phyloP scores from a whole-genome alignment of 2,888 invertebrate genomes.

The Anorthoa munda region DNA sequence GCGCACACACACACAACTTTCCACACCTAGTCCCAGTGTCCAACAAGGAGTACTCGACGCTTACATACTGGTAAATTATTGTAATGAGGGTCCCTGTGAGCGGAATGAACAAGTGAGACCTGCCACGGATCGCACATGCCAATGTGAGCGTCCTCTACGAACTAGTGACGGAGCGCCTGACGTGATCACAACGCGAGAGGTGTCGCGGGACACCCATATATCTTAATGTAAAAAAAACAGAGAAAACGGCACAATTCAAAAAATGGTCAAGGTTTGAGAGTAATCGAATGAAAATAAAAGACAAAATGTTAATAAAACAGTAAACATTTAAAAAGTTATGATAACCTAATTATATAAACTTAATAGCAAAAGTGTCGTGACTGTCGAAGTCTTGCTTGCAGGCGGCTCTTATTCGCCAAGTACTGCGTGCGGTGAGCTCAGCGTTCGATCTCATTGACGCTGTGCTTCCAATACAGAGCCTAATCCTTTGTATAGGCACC shows the following conservation, averaged over 20 bases:
- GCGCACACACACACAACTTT: neutral
- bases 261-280: no score
- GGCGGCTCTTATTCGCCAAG: neutral
- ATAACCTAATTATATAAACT: no score
- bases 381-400: no score
- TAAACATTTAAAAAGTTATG: no score
- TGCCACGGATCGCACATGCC: neutral
- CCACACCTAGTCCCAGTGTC: neutral
- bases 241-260: no score
- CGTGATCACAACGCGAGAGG: neutral
- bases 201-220: neutral
- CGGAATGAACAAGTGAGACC: conserved; percentile 8
- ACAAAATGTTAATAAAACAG: no score
- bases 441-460: neutral
- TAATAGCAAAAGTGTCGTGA: no score
- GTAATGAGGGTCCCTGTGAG: conserved; percentile 16
- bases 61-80: conserved; percentile 23
- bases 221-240: no score
- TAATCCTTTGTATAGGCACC: no score
- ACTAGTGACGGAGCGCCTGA: neutral
- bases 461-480: neutral
- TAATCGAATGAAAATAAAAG: no score
- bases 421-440: neutral
- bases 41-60: neutral
- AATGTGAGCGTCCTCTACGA: neutral